phyloP scores from a whole-genome alignment of 2,113 vertebrate species.

The Pavo muticus region DNA sequence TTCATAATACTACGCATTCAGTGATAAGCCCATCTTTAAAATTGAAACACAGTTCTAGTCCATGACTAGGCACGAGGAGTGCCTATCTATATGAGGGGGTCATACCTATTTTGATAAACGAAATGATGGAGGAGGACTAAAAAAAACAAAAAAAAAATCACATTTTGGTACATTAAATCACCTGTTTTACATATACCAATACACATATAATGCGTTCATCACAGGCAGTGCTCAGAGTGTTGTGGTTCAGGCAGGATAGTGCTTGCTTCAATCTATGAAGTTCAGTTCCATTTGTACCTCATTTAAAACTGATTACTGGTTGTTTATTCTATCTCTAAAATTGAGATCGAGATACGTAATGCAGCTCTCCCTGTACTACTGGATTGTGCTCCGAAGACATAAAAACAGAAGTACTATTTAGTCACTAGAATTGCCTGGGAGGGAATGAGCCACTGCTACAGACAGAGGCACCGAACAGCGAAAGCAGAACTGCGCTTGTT shows the following conservation, averaged over 20 bases:
- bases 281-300: not conserved
- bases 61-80: not conserved
- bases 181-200: not conserved
- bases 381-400: not conserved
- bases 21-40: not conserved
- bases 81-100: not conserved
- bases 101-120: not conserved
- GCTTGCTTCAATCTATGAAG: not conserved
- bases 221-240: rapidly evolving
- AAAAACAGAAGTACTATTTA: not conserved
- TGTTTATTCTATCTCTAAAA: not conserved
- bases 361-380: not conserved
- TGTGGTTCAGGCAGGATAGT: not conserved
- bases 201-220: not conserved
- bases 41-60: not conserved
- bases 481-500: not conserved
- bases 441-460: not conserved
- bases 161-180: not conserved
- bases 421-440: not conserved
- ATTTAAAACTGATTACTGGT: not conserved
- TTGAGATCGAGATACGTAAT: not conserved
- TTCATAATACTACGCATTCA: not conserved
- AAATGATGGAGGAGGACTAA: not conserved
- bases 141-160: no score
- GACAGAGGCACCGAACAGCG: constrained; percentile 5